Percentiles rank a stretch among this genome's conserved stretches.
Evolutionary conservation across 1,140 invertebrate species (phyloP).

Genomic region (Augochlora pura): DNA sequence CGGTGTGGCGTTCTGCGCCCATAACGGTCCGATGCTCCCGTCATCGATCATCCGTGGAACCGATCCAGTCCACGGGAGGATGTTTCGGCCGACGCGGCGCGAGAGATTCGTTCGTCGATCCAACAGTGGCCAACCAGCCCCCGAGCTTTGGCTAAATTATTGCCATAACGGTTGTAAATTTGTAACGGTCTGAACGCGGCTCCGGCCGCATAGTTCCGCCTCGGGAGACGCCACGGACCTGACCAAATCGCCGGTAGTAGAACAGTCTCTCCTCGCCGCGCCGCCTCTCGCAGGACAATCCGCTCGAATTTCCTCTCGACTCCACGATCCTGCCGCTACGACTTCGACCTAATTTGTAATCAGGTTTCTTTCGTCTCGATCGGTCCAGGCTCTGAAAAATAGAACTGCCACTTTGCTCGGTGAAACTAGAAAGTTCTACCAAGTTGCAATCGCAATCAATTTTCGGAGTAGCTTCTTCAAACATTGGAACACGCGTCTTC

Average conservation of each 20-base stretch:
- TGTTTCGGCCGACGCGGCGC: background rate
- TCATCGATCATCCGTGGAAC: conserved; percentile 6
- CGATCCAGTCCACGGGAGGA: background rate
- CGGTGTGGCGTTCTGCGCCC: background rate
- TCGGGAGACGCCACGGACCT: background rate
- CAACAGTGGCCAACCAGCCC: background rate
- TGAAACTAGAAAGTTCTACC: too few relatives aligned
- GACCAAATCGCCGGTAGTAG: too few relatives aligned
- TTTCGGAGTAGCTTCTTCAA: too few relatives aligned
- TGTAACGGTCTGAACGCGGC: conserved; percentile 21
- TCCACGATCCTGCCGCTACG: background rate
- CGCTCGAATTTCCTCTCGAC: conserved; percentile 21
- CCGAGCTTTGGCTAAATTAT: conserved; percentile 1
- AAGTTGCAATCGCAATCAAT: too few relatives aligned
- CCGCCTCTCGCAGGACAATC: background rate
- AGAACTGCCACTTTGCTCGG: background rate
- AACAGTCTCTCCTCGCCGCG: too few relatives aligned
- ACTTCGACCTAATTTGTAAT: conserved; percentile 10
- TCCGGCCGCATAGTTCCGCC: background rate
- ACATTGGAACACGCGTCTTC: too few relatives aligned
- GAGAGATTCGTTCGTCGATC: conserved; percentile 2
- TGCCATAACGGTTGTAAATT: conserved; percentile 26
- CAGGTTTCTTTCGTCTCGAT: background rate
- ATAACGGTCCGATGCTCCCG: background rate
- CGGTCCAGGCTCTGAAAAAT: background rate